Base-by-base conservation (phyloP, 2,888 invertebrate species). In the Folsomia manolachei region DNA sequence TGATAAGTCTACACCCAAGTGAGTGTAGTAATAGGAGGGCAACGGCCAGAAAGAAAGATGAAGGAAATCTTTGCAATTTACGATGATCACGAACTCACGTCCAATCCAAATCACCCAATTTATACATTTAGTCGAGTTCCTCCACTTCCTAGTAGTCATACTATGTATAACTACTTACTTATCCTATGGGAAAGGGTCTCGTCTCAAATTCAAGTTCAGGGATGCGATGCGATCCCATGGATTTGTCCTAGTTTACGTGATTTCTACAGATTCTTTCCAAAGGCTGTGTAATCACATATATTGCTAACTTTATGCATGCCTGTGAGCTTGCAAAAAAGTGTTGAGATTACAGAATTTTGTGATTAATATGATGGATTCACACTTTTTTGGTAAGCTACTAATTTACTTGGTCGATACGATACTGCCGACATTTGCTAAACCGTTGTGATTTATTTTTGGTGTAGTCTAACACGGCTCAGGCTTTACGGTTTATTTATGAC, bases 21-120 rank as follows among this genome's bases (percentile, higher is more conserved):
- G 39, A 14, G 4, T 39, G 39, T 39, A 39, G n/a, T n/a, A n/a
- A n/a, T 14, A 14, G 39, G 7, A 39, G 39, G 39, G 39, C 39
- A 39, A 39, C 39, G 39, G 39, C 39, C 39, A 39, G 39, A 39
- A 39, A 21, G 56, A 56, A 56, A 56, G 56, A 56, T 39, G 39
- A 56, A 56, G 56, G 56, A 52, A 66, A 66, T 66, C 65, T 66
- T 66, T 66, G 23, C 65, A 52, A 66, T 66, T 66, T 66, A 66
- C 67, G 67, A 67, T 56, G 26, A 25, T 67, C 67, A 67, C 67
- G 67, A 67, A 67, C 67, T 56, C 67, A 67, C 67, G 67, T 56
- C 67, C 60, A 53, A 64, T 64, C 64, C 56, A 56, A 56, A 56
- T 56, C 65, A 39, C 52, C 65, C 65, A 66, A 39, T 52, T 56